Percentiles rank a stretch among this genome's conserved stretches.
Conservation (phyloP, 37 sponge, comb jelly and placozoan genomes). For the Diacarnus erythraeanus region DNA sequence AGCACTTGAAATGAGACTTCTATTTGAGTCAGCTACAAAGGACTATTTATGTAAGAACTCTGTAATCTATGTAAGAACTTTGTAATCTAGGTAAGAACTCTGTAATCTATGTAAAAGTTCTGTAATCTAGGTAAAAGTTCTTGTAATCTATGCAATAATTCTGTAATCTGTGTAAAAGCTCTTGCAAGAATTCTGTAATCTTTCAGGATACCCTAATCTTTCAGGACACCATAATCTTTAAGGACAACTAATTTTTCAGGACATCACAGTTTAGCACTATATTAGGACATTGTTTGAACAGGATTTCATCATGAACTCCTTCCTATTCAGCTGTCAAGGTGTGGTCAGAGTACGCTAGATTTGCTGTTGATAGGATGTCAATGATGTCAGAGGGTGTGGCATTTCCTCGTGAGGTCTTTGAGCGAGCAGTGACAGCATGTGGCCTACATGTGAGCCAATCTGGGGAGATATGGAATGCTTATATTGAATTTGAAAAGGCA, state of each 20-base stretch:
- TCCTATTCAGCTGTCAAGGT: slow-evolving; percentile 45
- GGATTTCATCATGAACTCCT: neutral
- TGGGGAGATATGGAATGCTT: slow-evolving; percentile 66
- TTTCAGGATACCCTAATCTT: too few relatives aligned
- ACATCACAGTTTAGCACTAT: too few relatives aligned
- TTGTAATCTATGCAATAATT: too few relatives aligned
- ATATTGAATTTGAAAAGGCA: slow-evolving; percentile 67
- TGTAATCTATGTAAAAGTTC: too few relatives aligned
- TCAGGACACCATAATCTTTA: too few relatives aligned
- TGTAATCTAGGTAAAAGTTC: too few relatives aligned
- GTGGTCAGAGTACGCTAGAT: slow-evolving; percentile 72
- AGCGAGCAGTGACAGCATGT: slow-evolving; percentile 61
- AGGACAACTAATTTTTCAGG: too few relatives aligned
- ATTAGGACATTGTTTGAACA: too few relatives aligned
- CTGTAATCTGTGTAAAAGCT: too few relatives aligned
- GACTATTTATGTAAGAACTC: slow-evolving; percentile 70
- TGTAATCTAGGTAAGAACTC: neutral
- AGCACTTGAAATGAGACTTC: slow-evolving; percentile 31
- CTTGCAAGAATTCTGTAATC: too few relatives aligned
- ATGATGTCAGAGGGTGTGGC: slow-evolving; percentile 43
- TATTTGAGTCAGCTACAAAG: slow-evolving; percentile 64
- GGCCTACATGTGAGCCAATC: slow-evolving; percentile 79
- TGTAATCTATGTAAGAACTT: too few relatives aligned
- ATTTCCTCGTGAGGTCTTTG: slow-evolving; percentile 63
- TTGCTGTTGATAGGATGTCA: slow-evolving; percentile 63